These are phyloP conservation scores for Sylvietta virens DNA, from an alignment of 2,113 vertebrate species.

Conservation along the genomic window DNA sequence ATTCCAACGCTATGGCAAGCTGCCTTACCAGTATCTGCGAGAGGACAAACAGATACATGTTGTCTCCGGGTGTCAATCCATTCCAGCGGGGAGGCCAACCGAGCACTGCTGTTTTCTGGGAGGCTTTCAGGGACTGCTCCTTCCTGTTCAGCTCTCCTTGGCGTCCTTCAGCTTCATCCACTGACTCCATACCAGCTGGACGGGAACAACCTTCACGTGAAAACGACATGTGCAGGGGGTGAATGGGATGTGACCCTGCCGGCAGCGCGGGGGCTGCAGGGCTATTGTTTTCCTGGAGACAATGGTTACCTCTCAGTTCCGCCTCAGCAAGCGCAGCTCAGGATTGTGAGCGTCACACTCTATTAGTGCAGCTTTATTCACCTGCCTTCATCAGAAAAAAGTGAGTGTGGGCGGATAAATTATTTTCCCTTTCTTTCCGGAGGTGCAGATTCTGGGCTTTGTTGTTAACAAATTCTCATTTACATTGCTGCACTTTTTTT, in stretches of 20 bases:
- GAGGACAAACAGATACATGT: conserved; percentile 78
- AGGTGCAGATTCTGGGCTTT: conserved; percentile 69
- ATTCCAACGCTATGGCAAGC: background rate
- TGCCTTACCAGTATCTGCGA: conserved; percentile 88
- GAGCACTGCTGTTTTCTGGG: conserved; percentile 56
- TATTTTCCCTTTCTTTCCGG: conserved; percentile 73
- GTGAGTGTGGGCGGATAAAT: conserved; percentile 74
- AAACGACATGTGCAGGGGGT: background rate
- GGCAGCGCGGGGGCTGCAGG: background rate
- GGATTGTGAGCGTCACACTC: conserved; percentile 65
- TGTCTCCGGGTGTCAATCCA: conserved; percentile 76
- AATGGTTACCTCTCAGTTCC: conserved; percentile 39
- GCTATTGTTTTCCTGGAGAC: conserved; percentile 7
- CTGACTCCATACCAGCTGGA: conserved; percentile 65
- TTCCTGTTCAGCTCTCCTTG: conserved; percentile 33
- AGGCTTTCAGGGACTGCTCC: conserved; percentile 58
- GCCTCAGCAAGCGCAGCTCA: conserved; percentile 53
- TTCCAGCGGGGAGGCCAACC: conserved; percentile 72
- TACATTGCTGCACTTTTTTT: conserved; percentile 64
- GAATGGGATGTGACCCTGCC: background rate
- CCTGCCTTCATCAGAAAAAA: conserved; percentile 75
- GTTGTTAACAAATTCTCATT: conserved; percentile 72
- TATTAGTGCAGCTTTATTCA: conserved; percentile 70
- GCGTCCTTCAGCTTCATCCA: conserved; percentile 56
- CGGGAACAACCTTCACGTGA: conserved; percentile 57